Evolutionary conservation across 2,888 invertebrate species (phyloP).

Genomic region (Noctua fimbriata): DNA sequence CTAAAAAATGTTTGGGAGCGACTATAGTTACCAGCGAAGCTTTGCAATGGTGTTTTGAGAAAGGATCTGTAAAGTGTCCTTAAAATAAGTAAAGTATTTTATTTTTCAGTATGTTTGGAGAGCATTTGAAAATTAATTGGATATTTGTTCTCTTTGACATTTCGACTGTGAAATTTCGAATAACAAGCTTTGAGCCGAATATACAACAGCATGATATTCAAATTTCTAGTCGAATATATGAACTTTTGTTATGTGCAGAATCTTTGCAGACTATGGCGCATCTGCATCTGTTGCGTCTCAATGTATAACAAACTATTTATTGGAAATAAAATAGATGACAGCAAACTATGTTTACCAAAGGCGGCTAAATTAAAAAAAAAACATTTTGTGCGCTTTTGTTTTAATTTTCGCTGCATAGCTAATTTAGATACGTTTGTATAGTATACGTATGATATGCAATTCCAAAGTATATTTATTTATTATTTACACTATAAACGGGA

Average conservation of each 20-base stretch:
- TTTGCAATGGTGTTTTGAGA: constrained; percentile 35
- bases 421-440: constrained; percentile 42
- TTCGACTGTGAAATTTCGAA: no score
- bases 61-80: constrained; percentile 64
- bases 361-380: background rate
- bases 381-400: background rate
- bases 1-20: constrained; percentile 24
- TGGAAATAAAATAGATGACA: background rate
- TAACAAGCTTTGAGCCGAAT: no score
- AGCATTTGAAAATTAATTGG: constrained; percentile 28
- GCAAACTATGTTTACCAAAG: background rate
- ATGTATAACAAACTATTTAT: background rate
- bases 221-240: background rate
- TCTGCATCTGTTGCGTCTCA: no score
- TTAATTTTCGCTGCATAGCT: background rate
- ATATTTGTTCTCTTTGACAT: constrained; percentile 1
- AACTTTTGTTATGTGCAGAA: background rate
- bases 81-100: constrained; percentile 54
- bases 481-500: no score
- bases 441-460: constrained; percentile 65
- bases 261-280: constrained; percentile 2
- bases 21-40: constrained; percentile 23
- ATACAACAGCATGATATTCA: background rate
- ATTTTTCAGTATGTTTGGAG: constrained; percentile 33
- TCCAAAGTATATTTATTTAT: constrained; percentile 41